Percentiles rank a stretch among this genome's conserved stretches.
These are phyloP conservation scores for Anoplolepis gracilipes DNA, from an alignment of 1,140 invertebrate genomes.

Conservation along the genomic window DNA sequence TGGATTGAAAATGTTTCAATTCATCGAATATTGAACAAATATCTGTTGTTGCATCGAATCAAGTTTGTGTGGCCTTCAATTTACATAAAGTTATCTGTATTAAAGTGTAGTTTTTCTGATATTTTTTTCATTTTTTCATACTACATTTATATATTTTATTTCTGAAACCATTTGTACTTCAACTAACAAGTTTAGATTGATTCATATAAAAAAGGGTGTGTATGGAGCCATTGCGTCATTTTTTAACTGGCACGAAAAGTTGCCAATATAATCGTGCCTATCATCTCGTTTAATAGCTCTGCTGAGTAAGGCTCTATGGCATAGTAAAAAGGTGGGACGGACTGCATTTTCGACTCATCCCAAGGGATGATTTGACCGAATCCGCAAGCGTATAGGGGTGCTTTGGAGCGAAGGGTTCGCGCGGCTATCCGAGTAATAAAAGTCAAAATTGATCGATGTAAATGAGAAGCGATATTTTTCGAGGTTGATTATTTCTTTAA, in stretches of 20 bases:
- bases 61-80: neutral
- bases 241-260: conserved; percentile 53
- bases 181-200: conserved; percentile 28
- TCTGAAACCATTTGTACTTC: neutral
- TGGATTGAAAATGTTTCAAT: conserved; percentile 38
- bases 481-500: conserved; percentile 28
- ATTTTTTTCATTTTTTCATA: neutral
- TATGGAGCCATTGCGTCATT: neutral
- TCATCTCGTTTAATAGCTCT: conserved; percentile 78
- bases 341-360: conserved; percentile 68
- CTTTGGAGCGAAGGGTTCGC: conserved; percentile 22
- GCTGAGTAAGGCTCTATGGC: conserved; percentile 60
- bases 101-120: neutral
- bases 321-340: conserved; percentile 37
- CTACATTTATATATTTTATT: conserved; percentile 10
- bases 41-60: neutral
- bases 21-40: neutral
- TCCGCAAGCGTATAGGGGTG: conserved; percentile 59
- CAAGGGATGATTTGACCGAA: conserved; percentile 75
- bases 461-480: conserved; percentile 33
- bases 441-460: conserved; percentile 72
- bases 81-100: neutral
- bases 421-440: conserved; percentile 61
- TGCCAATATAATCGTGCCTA: conserved; percentile 76
- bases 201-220: neutral